A percentile compares a stretch with the other conserved stretches of the same genome.
Conservation (phyloP, 2,888 invertebrate genomes). For the Eugnorisma glareosa region DNA sequence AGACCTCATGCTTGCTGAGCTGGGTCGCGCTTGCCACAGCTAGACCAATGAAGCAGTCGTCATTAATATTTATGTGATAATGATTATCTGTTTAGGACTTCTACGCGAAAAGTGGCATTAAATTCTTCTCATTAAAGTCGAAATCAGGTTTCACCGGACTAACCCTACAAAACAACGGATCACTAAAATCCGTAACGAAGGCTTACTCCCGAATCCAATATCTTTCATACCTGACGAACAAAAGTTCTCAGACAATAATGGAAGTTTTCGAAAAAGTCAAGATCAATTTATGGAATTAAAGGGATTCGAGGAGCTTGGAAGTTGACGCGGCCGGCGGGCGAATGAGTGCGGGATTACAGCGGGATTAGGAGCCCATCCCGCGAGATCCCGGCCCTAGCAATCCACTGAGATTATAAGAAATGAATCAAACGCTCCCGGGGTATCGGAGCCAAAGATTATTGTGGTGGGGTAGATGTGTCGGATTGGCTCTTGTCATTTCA, state of each 20-base stretch:
- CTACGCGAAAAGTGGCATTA: neutral
- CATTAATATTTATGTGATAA: neutral
- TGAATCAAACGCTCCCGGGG: constrained; percentile 83
- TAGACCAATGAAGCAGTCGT: neutral
- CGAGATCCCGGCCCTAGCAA: constrained; percentile 71
- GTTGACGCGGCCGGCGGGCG: constrained; percentile 75
- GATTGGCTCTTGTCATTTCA: constrained; percentile 5
- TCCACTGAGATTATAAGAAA: constrained; percentile 86
- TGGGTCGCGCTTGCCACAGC: too few relatives aligned
- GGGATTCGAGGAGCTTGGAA: constrained; percentile 81
- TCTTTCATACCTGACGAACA: constrained; percentile 50
- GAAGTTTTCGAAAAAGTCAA: constrained; percentile 72
- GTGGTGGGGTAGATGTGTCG: constrained; percentile 23
- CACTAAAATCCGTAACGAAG: constrained; percentile 1
- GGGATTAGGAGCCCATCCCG: constrained; percentile 75
- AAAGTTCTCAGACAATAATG: constrained; percentile 62
- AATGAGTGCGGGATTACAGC: constrained; percentile 78
- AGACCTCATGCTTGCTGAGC: too few relatives aligned
- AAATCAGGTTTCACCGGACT: neutral
- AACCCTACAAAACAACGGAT: constrained; percentile 2
- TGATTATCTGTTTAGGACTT: neutral
- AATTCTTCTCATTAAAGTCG: neutral
- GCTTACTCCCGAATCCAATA: constrained; percentile 10
- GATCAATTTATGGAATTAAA: constrained; percentile 84
- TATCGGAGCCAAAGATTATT: constrained; percentile 78